phyloP scores from a whole-genome alignment of 2,888 invertebrate species.

The Octonoba sinensis region DNA sequence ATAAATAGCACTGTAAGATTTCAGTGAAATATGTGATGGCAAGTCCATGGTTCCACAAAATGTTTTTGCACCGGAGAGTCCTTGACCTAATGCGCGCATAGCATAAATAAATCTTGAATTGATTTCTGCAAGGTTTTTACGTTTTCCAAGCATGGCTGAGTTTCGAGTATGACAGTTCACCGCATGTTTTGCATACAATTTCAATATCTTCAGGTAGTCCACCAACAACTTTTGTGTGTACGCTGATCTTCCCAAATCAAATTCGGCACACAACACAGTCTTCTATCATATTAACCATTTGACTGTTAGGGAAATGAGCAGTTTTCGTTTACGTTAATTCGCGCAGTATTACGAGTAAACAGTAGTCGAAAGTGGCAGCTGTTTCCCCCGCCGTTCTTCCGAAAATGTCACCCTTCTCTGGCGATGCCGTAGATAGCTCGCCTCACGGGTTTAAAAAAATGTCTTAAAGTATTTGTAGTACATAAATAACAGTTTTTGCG shows the following conservation, averaged over 20 bases:
- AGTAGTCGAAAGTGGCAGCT: too few species aligned
- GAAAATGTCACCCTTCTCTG: too few species aligned
- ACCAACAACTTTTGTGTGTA: neutral
- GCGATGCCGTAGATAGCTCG: too few species aligned
- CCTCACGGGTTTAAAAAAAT: too few species aligned
- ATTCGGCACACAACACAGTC: neutral
- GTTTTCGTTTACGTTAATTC: too few species aligned
- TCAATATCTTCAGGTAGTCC: neutral
- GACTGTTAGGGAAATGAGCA: too few species aligned
- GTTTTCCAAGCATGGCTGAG: neutral
- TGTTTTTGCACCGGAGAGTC: neutral
- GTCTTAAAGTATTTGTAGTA: too few species aligned
- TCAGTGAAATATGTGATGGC: slow-evolving; percentile 12
- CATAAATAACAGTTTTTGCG: too few species aligned
- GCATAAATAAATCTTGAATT: neutral
- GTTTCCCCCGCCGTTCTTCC: too few species aligned
- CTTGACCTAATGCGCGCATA: slow-evolving; percentile 13
- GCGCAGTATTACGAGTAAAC: too few species aligned
- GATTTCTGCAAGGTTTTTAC: slow-evolving; percentile 1
- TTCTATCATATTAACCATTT: too few species aligned
- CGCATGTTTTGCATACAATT: neutral
- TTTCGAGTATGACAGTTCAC: neutral
- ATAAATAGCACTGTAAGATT: slow-evolving; percentile 1
- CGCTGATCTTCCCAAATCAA: neutral
- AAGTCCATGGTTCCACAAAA: slow-evolving; percentile 33